A percentile compares a stretch with the other conserved stretches of the same genome.
These are phyloP conservation scores for Troides aeacus DNA, from an alignment of 2,888 invertebrate species.

Conservation along the genomic window DNA sequence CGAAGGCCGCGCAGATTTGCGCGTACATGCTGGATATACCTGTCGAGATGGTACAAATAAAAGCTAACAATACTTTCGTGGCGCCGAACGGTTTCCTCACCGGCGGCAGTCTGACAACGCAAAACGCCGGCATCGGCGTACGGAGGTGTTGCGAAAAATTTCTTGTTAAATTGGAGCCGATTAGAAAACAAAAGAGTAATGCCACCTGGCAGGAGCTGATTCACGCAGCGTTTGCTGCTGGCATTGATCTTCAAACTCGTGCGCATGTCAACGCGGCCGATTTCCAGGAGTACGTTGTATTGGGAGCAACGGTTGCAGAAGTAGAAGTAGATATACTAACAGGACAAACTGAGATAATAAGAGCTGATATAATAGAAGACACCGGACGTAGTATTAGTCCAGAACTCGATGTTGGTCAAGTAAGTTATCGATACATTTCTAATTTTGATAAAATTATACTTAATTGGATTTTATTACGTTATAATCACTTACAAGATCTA, in stretches of 20 bases:
- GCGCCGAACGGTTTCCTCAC: conserved; percentile 83
- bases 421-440: conserved; percentile 32
- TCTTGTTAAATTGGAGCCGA: conserved; percentile 51
- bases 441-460: no score
- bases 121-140: conserved; percentile 49
- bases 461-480: no score
- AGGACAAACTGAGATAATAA: conserved; percentile 82
- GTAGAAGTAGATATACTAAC: conserved; percentile 88
- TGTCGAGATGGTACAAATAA: conserved; percentile 82
- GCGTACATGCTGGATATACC: conserved; percentile 84
- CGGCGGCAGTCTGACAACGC: conserved; percentile 81
- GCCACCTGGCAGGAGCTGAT: conserved; percentile 80
- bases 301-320: conserved; percentile 82
- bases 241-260: conserved; percentile 76
- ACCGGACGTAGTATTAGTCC: conserved; percentile 85
- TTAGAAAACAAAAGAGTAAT: conserved; percentile 67
- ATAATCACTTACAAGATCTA: no score
- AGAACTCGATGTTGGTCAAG: conserved; percentile 85
- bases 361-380: conserved; percentile 86
- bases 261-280: conserved; percentile 67
- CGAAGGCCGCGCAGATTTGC: conserved; percentile 83
- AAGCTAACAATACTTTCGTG: conserved; percentile 80
- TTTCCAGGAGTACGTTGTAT: conserved; percentile 77
- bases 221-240: conserved; percentile 64
- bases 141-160: conserved; percentile 45